phyloP scores from a whole-genome alignment of 1,140 invertebrate genomes.

The Caenorhabditis remanei region DNA sequence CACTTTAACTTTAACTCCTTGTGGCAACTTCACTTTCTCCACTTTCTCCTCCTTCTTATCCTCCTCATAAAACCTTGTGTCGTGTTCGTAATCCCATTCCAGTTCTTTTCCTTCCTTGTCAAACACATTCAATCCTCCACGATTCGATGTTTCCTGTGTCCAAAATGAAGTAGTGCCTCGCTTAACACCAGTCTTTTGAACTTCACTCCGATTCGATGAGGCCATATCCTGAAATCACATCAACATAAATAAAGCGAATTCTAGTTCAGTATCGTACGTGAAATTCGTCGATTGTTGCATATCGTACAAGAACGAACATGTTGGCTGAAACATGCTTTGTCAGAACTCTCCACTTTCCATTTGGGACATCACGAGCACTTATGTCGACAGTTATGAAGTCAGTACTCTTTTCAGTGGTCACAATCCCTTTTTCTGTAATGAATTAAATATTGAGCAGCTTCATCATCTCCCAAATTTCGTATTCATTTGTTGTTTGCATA shows the following conservation, averaged over 20 bases:
- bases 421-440: slow-evolving; percentile 37
- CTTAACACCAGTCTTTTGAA: slow-evolving; percentile 18
- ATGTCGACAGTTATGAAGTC: slow-evolving; percentile 70
- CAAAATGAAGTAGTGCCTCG: slow-evolving; percentile 8
- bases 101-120: slow-evolving; percentile 74
- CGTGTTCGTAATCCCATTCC: slow-evolving; percentile 77
- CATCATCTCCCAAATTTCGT: neutral
- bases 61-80: slow-evolving; percentile 70
- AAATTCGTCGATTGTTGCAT: slow-evolving; percentile 69
- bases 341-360: slow-evolving; percentile 75
- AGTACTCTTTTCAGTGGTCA: slow-evolving; percentile 40
- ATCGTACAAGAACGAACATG: slow-evolving; percentile 69
- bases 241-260: neutral
- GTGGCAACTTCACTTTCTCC: slow-evolving; percentile 22
- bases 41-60: slow-evolving; percentile 40
- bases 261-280: slow-evolving; percentile 18
- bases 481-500: neutral
- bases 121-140: slow-evolving; percentile 73
- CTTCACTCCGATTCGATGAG: neutral
- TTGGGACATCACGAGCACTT: slow-evolving; percentile 6
- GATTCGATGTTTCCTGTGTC: slow-evolving; percentile 64
- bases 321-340: slow-evolving; percentile 70
- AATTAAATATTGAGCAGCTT: too few relatives aligned
- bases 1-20: slow-evolving; percentile 56
- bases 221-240: slow-evolving; percentile 6